Evolutionary conservation across 64 coral and sea anemone species (phyloP).

Genomic region (Trachythela sp.): DNA sequence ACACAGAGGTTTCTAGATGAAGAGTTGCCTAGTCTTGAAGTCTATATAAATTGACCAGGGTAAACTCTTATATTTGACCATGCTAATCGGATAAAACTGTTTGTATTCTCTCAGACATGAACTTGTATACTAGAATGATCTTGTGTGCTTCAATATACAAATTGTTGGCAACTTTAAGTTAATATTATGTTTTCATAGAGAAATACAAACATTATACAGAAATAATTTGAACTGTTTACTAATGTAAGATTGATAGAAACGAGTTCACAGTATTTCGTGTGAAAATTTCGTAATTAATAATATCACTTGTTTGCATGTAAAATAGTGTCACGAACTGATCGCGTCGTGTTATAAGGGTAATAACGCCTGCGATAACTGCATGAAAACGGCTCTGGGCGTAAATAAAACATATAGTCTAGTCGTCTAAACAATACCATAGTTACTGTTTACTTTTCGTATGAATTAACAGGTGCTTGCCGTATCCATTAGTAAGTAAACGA

Average conservation of each 20-base stretch:
- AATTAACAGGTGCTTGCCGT: neutral
- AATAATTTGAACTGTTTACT: neutral
- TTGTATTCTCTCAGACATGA: too few relatives aligned
- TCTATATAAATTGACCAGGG: too few relatives aligned
- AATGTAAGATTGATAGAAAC: neutral
- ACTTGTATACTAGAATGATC: too few relatives aligned
- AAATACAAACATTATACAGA: neutral
- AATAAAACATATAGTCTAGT: neutral
- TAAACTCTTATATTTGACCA: too few relatives aligned
- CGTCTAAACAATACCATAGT: neutral
- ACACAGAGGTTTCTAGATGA: too few relatives aligned
- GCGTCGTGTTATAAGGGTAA: neutral
- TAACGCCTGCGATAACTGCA: neutral
- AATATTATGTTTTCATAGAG: neutral
- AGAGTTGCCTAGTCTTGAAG: too few relatives aligned
- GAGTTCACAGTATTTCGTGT: neutral
- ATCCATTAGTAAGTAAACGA: neutral
- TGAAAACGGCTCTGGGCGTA: too few relatives aligned
- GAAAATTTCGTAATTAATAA: neutral
- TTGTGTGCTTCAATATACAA: too few relatives aligned
- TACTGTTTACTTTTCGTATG: neutral
- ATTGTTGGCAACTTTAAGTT: too few relatives aligned
- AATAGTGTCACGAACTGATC: neutral
- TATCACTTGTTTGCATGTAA: neutral
- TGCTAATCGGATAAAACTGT: too few relatives aligned